phyloP scores from a whole-genome alignment of 2,113 vertebrate species.

The Prionailurus viverrinus region DNA sequence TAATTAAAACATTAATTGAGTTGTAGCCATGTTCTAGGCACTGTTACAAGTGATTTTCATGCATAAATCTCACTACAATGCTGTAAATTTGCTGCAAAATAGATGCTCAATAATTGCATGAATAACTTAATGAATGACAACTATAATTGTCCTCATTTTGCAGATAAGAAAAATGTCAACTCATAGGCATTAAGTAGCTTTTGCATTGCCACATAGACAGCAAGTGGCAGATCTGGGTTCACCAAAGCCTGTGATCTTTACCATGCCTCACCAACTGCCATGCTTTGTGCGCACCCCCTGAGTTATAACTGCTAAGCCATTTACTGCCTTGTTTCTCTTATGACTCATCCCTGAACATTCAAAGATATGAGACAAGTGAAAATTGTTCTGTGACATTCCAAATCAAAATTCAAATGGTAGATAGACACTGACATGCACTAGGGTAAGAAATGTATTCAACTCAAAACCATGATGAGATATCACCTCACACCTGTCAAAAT shows the following conservation, averaged over 20 bases:
- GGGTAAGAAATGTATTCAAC: background rate
- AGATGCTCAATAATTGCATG: background rate
- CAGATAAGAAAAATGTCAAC: background rate
- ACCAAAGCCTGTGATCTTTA: background rate
- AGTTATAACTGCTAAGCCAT: background rate
- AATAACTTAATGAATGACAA: background rate
- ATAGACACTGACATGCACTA: background rate
- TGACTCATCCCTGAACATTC: background rate
- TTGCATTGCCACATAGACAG: too few species aligned
- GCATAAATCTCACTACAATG: background rate
- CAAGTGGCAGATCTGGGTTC: background rate
- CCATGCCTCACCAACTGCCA: background rate
- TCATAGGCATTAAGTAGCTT: background rate
- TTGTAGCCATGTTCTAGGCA: background rate
- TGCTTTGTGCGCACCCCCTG: background rate
- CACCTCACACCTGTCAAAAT: too few species aligned
- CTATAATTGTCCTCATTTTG: conserved; percentile 4
- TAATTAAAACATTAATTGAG: background rate
- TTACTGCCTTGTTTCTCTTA: background rate
- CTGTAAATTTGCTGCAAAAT: background rate
- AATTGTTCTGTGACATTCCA: conserved; percentile 4
- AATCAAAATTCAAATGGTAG: background rate
- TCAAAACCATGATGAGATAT: too few species aligned
- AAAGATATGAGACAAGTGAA: background rate
- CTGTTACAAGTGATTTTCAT: background rate